phyloP scores from a whole-genome alignment of 2,888 invertebrate species.

The Lamproptera curius region DNA sequence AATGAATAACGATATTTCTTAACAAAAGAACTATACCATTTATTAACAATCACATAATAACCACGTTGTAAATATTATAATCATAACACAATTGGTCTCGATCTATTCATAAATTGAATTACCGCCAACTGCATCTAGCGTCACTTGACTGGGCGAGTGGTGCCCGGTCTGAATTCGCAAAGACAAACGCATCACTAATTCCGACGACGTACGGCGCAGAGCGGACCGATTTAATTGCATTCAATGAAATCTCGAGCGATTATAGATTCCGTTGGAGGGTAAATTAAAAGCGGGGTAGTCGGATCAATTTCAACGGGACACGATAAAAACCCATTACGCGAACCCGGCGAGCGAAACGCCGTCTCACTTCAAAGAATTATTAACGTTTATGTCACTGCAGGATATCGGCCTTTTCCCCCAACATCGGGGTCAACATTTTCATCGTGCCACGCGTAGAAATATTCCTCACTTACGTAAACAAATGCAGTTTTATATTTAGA shows the following conservation, averaged over 20 bases:
- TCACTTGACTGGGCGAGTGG: too few relatives aligned
- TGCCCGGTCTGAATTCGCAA: constrained; percentile 11
- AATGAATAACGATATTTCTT: background rate
- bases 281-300: constrained; percentile 64
- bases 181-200: constrained; percentile 32
- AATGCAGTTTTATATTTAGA: too few relatives aligned
- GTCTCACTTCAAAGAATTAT: constrained; percentile 37
- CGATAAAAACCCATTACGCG: constrained; percentile 69
- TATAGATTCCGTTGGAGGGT: constrained; percentile 66
- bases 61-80: too few relatives aligned
- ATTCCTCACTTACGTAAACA: too few relatives aligned
- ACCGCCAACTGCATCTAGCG: too few relatives aligned
- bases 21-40: background rate
- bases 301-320: constrained; percentile 65
- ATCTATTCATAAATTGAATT: too few relatives aligned
- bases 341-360: constrained; percentile 46
- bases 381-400: constrained; percentile 25
- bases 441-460: background rate
- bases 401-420: background rate
- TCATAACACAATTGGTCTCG: too few relatives aligned
- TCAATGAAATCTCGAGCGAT: constrained; percentile 70
- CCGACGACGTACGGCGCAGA: constrained; percentile 45
- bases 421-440: background rate
- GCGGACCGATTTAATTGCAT: constrained; percentile 72
- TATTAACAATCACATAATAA: too few relatives aligned